Evolutionary conservation across 2,888 invertebrate genomes (phyloP).

Genomic region (Didymodactylos carnosus): DNA sequence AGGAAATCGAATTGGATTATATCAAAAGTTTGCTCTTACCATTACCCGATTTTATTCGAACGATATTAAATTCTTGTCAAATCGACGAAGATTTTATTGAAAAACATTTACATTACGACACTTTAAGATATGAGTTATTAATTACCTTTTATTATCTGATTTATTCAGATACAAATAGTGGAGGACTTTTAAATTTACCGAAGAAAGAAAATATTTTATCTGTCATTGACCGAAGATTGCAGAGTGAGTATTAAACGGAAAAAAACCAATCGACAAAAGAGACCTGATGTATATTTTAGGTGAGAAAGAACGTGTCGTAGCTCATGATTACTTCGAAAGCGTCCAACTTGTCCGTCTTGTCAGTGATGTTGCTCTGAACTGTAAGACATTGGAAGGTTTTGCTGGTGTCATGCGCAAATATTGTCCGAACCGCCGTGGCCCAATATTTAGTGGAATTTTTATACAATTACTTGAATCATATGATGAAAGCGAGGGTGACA

Average conservation of each 20-base stretch:
- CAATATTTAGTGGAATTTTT: not conserved
- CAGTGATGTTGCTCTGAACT: not conserved
- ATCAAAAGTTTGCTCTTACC: not conserved
- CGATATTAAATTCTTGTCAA: not conserved
- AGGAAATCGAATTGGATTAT: not conserved
- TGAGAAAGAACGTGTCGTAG: not conserved
- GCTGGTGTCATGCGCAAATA: constrained; percentile 1
- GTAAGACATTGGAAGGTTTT: constrained; percentile 6
- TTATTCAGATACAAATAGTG: not conserved
- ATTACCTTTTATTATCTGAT: not conserved
- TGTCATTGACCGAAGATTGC: not conserved
- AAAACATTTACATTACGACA: constrained; percentile 1
- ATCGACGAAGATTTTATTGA: not conserved
- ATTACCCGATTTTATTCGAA: not conserved
- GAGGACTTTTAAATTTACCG: not conserved
- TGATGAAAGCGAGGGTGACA: not conserved
- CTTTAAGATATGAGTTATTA: constrained; percentile 1
- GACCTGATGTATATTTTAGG: not conserved
- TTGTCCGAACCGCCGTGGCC: constrained; percentile 3
- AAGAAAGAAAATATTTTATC: not conserved
- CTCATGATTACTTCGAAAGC: not conserved
- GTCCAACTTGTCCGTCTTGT: not conserved
- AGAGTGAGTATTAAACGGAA: not conserved
- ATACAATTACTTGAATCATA: not conserved
- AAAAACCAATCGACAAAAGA: not conserved